Conservation (phyloP, 2,797 vertebrate genomes). For the Amblyraja radiata region DNA sequence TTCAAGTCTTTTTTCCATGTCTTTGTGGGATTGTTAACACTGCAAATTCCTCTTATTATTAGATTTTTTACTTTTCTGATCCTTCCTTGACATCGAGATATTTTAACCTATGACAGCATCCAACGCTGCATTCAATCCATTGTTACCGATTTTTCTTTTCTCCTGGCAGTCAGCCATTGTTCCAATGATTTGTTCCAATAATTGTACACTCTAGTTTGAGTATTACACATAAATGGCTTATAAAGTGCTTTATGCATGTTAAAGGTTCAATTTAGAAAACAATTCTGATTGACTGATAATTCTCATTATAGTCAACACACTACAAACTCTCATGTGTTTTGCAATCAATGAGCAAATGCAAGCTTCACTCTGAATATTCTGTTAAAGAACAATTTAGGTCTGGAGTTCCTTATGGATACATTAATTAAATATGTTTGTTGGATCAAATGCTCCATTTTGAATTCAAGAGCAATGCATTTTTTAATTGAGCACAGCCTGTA, state of each 20-base stretch:
- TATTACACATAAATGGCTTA: conserved; percentile 20
- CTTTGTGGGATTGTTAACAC: neutral
- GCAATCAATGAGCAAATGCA: neutral
- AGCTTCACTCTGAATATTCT: conserved; percentile 20
- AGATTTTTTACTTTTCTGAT: neutral
- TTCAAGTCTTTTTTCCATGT: neutral
- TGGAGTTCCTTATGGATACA: neutral
- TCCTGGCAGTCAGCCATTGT: neutral
- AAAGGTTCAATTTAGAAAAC: neutral
- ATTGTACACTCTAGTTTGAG: conserved; percentile 24
- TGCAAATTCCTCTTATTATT: neutral
- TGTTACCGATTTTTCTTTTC: neutral
- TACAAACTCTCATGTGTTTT: neutral
- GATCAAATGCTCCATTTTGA: neutral
- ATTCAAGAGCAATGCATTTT: neutral
- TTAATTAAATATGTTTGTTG: neutral
- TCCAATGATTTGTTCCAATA: neutral
- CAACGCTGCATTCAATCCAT: neutral
- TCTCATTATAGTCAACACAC: neutral
- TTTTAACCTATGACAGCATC: neutral
- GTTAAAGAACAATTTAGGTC: neutral
- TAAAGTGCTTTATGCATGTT: conserved; percentile 4
- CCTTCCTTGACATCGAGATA: neutral
- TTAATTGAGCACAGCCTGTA: neutral
- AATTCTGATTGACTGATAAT: neutral